These are phyloP conservation scores for Cisticola juncidis DNA, from an alignment of 2,113 vertebrate genomes.

Conservation along the genomic window DNA sequence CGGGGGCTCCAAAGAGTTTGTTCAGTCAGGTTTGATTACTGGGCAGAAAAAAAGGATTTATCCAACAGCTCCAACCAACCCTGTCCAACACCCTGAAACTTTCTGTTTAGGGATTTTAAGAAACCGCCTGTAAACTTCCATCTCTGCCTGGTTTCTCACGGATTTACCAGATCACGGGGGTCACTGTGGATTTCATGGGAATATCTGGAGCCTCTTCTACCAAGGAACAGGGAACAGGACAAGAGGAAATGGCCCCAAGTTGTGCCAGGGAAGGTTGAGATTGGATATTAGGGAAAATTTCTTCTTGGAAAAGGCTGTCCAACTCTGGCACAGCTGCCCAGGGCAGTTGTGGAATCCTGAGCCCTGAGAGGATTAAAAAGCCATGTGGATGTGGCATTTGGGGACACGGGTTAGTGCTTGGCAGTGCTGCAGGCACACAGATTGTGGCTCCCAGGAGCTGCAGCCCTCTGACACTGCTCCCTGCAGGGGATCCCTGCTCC, in stretches of 20 bases:
- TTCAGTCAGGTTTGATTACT: fast-evolving
- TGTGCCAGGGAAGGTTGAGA: not conserved
- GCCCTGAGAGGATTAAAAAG: not conserved
- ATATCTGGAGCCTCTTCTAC: not conserved
- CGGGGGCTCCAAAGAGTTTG: too few species aligned
- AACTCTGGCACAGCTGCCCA: not conserved
- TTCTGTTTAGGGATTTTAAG: not conserved
- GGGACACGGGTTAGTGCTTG: not conserved
- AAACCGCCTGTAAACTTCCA: not conserved
- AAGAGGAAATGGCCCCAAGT: not conserved
- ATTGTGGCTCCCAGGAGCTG: fast-evolving
- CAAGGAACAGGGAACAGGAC: not conserved
- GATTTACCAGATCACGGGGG: not conserved
- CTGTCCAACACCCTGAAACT: fast-evolving
- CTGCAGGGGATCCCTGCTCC: not conserved
- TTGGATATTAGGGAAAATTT: not conserved
- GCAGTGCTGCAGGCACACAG: fast-evolving
- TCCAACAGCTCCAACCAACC: not conserved
- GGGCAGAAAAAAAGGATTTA: not conserved
- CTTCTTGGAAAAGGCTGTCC: not conserved
- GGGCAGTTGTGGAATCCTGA: not conserved
- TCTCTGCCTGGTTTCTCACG: fast-evolving
- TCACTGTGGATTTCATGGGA: fast-evolving
- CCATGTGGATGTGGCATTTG: fast-evolving
- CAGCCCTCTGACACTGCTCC: not conserved